These are phyloP conservation scores for Paracyprichromis sp. DNA, from an alignment of 2,113 vertebrate species.

Conservation along the genomic window DNA sequence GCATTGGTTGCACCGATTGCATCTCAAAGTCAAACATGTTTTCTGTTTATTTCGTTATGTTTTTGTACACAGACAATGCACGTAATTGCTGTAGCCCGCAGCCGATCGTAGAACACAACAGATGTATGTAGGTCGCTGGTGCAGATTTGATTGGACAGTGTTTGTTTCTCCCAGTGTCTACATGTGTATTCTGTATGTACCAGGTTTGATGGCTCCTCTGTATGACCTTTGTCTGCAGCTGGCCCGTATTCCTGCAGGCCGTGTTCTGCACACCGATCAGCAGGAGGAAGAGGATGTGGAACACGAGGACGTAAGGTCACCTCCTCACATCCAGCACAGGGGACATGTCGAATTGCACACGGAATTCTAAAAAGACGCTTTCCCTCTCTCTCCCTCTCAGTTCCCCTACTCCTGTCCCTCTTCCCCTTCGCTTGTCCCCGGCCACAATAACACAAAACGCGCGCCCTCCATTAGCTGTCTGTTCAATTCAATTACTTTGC, in stretches of 20 bases:
- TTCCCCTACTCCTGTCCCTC: not conserved
- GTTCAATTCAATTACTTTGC: slow-evolving; percentile 53
- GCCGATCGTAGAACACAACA: not conserved
- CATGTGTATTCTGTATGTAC: slow-evolving; percentile 22
- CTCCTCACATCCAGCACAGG: slow-evolving; percentile 40
- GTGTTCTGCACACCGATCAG: slow-evolving; percentile 50
- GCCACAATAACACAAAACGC: slow-evolving; percentile 37
- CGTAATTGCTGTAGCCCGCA: not conserved
- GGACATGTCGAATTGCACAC: slow-evolving; percentile 35
- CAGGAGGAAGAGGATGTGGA: slow-evolving; percentile 24
- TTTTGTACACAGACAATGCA: not conserved
- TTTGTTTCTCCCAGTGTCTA: slow-evolving; percentile 2
- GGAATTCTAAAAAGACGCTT: slow-evolving; percentile 52
- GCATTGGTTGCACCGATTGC: slow-evolving; percentile 9
- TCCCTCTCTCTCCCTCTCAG: not conserved
- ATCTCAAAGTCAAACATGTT: slow-evolving; percentile 27
- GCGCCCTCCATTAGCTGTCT: slow-evolving; percentile 46
- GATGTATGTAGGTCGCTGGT: not conserved
- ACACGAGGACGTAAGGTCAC: slow-evolving; percentile 60
- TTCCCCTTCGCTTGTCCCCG: slow-evolving; percentile 5
- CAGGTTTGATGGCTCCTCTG: slow-evolving; percentile 2
- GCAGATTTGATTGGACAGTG: slow-evolving; percentile 19
- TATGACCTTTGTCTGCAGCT: slow-evolving; percentile 56
- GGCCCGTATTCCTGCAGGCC: slow-evolving; percentile 40
- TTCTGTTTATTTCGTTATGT: slow-evolving; percentile 11